These are phyloP conservation scores for Miniopterus natalensis DNA, from an alignment of 2,113 vertebrate species.

Conservation along the genomic window DNA sequence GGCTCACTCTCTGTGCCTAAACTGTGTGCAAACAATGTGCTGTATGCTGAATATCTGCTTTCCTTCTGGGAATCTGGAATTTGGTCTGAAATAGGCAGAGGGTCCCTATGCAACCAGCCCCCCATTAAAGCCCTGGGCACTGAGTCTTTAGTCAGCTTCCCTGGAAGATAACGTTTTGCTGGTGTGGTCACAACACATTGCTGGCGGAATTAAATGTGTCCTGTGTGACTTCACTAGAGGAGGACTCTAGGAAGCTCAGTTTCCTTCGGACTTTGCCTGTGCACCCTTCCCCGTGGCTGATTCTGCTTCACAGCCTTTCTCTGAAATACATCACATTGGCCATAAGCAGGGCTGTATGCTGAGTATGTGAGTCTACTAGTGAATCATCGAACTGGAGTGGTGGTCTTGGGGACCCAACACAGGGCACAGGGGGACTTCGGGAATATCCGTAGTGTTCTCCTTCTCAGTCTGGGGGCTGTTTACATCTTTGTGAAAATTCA, in stretches of 20 bases:
- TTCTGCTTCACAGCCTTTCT: background rate
- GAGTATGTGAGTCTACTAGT: background rate
- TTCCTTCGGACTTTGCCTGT: background rate
- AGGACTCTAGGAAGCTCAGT: background rate
- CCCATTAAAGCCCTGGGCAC: background rate
- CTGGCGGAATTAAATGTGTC: background rate
- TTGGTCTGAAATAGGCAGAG: background rate
- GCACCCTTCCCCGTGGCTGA: background rate
- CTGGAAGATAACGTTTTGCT: background rate
- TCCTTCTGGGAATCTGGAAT: background rate
- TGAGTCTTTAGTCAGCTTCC: background rate
- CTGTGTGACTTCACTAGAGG: background rate
- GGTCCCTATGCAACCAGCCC: background rate
- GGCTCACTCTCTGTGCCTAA: background rate
- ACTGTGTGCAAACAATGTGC: background rate
- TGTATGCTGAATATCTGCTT: background rate
- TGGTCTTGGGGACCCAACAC: background rate
- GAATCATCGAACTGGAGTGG: background rate
- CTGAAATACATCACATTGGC: background rate
- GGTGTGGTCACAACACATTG: background rate
- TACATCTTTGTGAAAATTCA: slow-evolving; percentile 24
- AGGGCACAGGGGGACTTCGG: background rate
- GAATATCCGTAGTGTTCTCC: background rate
- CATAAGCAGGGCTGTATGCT: background rate
- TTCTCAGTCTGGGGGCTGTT: background rate